These are phyloP conservation scores for Pipistrellus pygmaeus DNA, from an alignment of 2,797 vertebrate genomes.

Conservation along the genomic window DNA sequence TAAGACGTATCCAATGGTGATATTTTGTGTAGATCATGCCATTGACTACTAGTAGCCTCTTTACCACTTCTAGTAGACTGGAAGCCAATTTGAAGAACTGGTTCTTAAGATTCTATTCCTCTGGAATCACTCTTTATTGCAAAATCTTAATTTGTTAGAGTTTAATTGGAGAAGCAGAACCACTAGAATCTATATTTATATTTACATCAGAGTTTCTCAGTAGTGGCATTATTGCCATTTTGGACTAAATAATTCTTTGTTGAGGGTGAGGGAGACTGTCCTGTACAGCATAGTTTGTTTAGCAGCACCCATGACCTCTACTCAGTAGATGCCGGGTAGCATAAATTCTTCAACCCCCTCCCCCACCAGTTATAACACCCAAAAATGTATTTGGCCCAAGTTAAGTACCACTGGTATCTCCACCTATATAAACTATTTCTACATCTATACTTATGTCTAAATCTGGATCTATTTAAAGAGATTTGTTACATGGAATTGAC, in stretches of 20 bases:
- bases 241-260: background rate
- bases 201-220: conserved; percentile 5
- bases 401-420: background rate
- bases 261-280: background rate
- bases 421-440: background rate
- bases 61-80: background rate
- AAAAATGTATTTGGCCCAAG: background rate
- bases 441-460: background rate
- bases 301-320: background rate
- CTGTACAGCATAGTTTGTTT: background rate
- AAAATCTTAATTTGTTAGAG: background rate
- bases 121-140: background rate
- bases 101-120: background rate
- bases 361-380: background rate
- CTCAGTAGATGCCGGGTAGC: background rate
- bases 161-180: conserved; percentile 40
- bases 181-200: background rate
- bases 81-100: background rate
- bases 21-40: background rate
- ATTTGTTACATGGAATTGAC: background rate
- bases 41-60: background rate
- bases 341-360: background rate
- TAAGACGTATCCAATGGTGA: background rate
- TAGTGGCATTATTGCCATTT: background rate
- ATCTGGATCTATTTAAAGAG: background rate